phyloP scores from a whole-genome alignment of 2,888 invertebrate genomes.

The Cryptocephalus moraei region DNA sequence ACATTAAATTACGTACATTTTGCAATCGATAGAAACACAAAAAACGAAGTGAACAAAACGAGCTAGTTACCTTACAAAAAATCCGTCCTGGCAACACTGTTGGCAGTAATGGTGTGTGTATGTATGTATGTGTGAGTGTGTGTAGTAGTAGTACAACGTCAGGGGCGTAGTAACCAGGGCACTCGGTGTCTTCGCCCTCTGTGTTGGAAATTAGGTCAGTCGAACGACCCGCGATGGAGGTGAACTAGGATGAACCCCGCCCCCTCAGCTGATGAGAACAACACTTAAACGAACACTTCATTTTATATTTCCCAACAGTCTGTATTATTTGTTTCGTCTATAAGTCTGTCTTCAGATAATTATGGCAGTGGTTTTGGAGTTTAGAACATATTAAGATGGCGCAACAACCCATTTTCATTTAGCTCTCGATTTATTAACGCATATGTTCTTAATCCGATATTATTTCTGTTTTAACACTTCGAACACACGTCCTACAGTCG shows the following conservation, averaged over 20 bases:
- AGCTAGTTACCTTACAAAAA: not conserved
- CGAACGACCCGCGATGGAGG: constrained; percentile 16
- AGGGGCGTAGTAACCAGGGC: constrained; percentile 13
- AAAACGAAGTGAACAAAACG: too few species aligned
- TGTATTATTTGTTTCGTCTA: constrained; percentile 6
- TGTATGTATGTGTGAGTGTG: not conserved
- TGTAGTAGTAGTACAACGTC: constrained; percentile 10
- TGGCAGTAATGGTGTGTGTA: constrained; percentile 5
- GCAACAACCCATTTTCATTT: constrained; percentile 7
- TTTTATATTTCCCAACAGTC: constrained; percentile 21
- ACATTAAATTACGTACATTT: too few species aligned
- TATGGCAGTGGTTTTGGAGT: constrained; percentile 35
- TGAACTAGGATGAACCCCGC: constrained; percentile 15
- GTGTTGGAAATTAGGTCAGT: constrained; percentile 25
- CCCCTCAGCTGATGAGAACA: constrained; percentile 22
- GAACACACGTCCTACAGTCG: constrained; percentile 7
- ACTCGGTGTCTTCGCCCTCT: constrained; percentile 26
- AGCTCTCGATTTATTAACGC: not conserved
- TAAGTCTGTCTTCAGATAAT: constrained; percentile 17
- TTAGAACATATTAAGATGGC: constrained; percentile 20
- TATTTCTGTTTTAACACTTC: too few species aligned
- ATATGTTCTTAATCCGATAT: constrained; percentile 9
- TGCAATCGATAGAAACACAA: too few species aligned
- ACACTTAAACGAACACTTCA: constrained; percentile 16
- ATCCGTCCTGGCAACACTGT: not conserved